phyloP scores from a whole-genome alignment of 2,888 invertebrate genomes.

The Linnaemya tessellans region DNA sequence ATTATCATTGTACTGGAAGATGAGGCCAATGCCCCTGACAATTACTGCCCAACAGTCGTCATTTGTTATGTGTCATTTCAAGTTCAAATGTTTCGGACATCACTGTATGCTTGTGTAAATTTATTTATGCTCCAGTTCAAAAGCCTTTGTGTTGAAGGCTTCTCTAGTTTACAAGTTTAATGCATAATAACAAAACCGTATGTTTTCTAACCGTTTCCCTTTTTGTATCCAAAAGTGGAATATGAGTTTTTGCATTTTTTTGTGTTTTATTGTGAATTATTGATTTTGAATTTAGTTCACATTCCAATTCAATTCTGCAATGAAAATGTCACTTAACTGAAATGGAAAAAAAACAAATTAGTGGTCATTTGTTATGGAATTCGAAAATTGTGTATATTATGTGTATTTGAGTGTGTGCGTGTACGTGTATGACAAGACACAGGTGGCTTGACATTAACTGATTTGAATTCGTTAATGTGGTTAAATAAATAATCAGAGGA shows the following conservation, averaged over 20 bases:
- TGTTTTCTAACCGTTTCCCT: neutral
- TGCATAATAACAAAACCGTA: neutral
- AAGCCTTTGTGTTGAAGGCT: neutral
- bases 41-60: too few relatives aligned
- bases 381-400: conserved; percentile 29
- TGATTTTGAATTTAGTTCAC: conserved; percentile 68
- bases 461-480: conserved; percentile 19
- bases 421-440: neutral
- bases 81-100: neutral
- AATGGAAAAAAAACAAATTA: conserved; percentile 20
- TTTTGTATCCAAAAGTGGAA: neutral
- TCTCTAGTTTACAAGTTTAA: neutral
- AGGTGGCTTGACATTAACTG: conserved; percentile 43
- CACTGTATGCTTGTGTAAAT: neutral
- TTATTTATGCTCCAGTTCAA: conserved; percentile 9
- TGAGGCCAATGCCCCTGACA: too few relatives aligned
- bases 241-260: conserved; percentile 14
- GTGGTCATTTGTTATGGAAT: conserved; percentile 35
- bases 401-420: neutral
- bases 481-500: neutral
- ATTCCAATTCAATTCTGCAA: conserved; percentile 58
- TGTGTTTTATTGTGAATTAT: conserved; percentile 62
- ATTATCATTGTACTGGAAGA: too few relatives aligned
- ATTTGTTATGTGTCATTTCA: neutral
- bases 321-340: conserved; percentile 3